Conservation (phyloP, 2,888 invertebrate genomes). For the Oligia strigilis region DNA sequence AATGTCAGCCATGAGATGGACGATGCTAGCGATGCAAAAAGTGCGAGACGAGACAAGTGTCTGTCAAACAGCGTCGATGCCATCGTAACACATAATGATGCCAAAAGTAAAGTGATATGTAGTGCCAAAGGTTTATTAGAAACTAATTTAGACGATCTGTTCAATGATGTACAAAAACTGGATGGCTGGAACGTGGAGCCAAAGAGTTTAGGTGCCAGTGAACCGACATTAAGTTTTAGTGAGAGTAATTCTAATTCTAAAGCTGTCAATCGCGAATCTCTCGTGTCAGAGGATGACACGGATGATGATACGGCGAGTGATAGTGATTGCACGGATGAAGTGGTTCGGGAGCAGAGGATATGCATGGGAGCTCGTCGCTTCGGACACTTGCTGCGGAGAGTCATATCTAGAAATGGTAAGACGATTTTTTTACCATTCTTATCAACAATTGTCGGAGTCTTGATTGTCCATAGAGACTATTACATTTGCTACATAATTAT, state of each 20-base stretch:
- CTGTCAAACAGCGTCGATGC: conserved; percentile 86
- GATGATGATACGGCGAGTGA: conserved; percentile 84
- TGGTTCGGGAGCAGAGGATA: conserved; percentile 84
- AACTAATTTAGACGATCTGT: conserved; percentile 89
- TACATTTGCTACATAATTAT: not conserved
- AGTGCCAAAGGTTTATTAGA: conserved; percentile 91
- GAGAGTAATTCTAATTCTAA: conserved; percentile 75
- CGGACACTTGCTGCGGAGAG: conserved; percentile 85
- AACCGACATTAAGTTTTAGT: conserved; percentile 83
- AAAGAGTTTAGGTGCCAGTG: conserved; percentile 87
- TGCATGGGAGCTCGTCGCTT: conserved; percentile 87
- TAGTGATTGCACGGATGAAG: conserved; percentile 86
- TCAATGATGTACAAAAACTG: conserved; percentile 81
- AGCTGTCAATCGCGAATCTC: conserved; percentile 81
- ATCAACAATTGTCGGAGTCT: not conserved
- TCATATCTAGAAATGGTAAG: conserved; percentile 89
- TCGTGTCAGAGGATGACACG: conserved; percentile 85
- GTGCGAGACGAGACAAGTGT: conserved; percentile 80
- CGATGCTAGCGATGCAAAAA: conserved; percentile 73
- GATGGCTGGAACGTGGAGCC: conserved; percentile 82
- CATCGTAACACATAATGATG: conserved; percentile 81
- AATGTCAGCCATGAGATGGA: conserved; percentile 73
- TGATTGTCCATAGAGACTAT: not conserved
- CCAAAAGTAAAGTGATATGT: conserved; percentile 88
- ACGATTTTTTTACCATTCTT: not conserved